Percentiles rank a stretch among this genome's conserved stretches.
phyloP scores from a whole-genome alignment of 2,888 invertebrate species.

The Caenorhabditis uteleia region DNA sequence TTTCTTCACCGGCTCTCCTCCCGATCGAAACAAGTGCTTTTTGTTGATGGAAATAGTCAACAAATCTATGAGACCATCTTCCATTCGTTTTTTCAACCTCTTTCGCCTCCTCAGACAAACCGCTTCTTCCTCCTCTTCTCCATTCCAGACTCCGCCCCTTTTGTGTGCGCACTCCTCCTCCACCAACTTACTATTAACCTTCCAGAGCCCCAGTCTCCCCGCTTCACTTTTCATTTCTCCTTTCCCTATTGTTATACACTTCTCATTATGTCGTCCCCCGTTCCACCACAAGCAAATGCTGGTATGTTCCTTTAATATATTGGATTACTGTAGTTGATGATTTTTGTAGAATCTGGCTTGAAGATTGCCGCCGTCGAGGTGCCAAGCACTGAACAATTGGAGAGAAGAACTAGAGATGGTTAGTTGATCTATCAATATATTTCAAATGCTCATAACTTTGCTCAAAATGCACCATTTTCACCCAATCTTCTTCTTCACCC shows the following conservation, averaged over 20 bases:
- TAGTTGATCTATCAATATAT: no score
- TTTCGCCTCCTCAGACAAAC: not conserved
- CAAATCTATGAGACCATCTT: no score
- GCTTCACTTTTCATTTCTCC: no score
- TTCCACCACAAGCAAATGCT: constrained; percentile 27
- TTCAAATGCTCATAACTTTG: no score
- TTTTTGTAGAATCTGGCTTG: constrained; percentile 42
- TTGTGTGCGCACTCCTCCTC: not conserved
- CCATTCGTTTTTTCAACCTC: not conserved
- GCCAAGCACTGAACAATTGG: constrained; percentile 43
- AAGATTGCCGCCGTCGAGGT: constrained; percentile 51
- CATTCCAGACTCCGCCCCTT: constrained; percentile 1
- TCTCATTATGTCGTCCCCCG: constrained; percentile 42
- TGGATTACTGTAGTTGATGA: not conserved
- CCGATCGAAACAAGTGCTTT: no score
- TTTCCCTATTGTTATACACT: no score
- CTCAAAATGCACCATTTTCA: constrained; percentile 1
- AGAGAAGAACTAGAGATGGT: constrained; percentile 52
- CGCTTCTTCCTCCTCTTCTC: not conserved
- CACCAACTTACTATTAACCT: no score
- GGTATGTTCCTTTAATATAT: constrained; percentile 6
- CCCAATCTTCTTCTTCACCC: not conserved
- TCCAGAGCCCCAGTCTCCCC: no score
- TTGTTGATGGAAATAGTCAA: no score
- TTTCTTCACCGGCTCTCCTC: no score